Evolutionary conservation across 2,797 vertebrate genomes (phyloP).

Genomic region (Pipistrellus nathusii): DNA sequence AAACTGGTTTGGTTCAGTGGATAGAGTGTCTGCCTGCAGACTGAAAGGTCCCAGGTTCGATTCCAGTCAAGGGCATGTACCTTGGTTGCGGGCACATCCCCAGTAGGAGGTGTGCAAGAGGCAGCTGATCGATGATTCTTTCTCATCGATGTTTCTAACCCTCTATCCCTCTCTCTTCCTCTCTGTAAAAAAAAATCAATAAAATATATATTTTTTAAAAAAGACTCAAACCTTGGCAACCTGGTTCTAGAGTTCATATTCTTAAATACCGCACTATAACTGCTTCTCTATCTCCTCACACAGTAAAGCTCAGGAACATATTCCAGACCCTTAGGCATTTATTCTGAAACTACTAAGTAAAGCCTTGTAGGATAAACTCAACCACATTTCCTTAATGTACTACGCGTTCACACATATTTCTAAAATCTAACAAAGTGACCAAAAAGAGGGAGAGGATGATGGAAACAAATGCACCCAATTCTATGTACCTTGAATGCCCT

Average conservation of each 20-base stretch:
- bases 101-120: no score
- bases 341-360: slow-evolving; percentile 33
- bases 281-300: background rate
- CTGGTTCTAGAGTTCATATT: background rate
- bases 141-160: no score
- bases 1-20: no score
- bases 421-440: background rate
- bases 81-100: no score
- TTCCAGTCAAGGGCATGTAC: no score
- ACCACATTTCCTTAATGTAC: slow-evolving; percentile 16
- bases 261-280: background rate
- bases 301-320: background rate
- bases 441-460: background rate
- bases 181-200: no score
- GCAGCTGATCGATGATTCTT: no score
- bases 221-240: background rate
- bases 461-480: background rate
- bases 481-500: background rate
- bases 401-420: background rate
- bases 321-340: background rate
- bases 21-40: no score
- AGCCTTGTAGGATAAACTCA: background rate
- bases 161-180: no score
- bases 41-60: no score
- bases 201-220: no score